These are phyloP conservation scores for Drosophila quadrilineata DNA, from an alignment of 1,140 invertebrate genomes.

Conservation along the genomic window DNA sequence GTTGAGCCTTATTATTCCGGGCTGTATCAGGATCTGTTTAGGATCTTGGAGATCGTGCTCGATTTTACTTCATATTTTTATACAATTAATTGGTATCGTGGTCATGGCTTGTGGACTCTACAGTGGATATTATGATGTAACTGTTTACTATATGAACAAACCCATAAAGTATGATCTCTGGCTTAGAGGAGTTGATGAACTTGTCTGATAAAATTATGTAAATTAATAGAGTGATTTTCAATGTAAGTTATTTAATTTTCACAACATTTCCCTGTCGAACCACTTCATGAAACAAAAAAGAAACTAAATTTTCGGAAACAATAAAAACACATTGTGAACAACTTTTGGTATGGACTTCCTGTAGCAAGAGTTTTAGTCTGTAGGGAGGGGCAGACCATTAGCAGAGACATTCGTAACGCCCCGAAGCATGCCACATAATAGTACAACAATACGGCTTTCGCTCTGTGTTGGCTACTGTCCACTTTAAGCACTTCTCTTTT, in stretches of 20 bases:
- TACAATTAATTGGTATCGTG: neutral
- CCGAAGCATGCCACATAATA: constrained; percentile 40
- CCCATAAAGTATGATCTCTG: neutral
- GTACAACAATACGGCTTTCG: constrained; percentile 43
- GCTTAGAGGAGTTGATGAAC: neutral
- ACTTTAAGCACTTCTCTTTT: too few relatives aligned
- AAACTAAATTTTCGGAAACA: neutral
- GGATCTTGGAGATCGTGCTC: neutral
- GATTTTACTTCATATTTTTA: neutral
- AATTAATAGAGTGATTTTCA: too few relatives aligned
- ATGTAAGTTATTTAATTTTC: too few relatives aligned
- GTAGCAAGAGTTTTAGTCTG: constrained; percentile 12
- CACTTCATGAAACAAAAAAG: too few relatives aligned
- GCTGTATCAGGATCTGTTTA: neutral
- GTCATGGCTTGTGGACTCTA: neutral
- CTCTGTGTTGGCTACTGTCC: too few relatives aligned
- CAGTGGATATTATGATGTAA: neutral
- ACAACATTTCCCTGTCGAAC: too few relatives aligned
- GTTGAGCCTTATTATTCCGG: neutral
- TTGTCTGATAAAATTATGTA: neutral
- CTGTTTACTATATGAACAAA: neutral
- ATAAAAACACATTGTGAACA: neutral
- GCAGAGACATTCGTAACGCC: constrained; percentile 52
- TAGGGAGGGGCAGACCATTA: too few relatives aligned
- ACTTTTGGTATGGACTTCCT: neutral